phyloP scores from a whole-genome alignment of 2,113 vertebrate species.

The Oenanthe melanoleuca region DNA sequence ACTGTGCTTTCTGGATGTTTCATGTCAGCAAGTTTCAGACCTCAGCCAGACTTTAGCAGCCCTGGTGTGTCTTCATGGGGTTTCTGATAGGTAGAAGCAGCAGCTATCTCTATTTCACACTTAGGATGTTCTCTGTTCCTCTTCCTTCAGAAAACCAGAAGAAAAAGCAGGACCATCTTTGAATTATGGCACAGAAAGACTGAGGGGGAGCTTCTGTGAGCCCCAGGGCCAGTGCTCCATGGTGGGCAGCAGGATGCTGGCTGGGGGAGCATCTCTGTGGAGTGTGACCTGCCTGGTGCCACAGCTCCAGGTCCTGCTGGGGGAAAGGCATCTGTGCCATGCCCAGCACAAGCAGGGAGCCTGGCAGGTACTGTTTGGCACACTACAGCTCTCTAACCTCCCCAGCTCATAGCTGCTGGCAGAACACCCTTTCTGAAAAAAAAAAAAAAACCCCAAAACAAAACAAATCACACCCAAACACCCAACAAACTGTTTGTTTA shows the following conservation, averaged over 20 bases:
- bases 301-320: too few relatives aligned
- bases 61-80: background rate
- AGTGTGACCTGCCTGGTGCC: too few relatives aligned
- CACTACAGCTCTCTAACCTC: too few relatives aligned
- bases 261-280: too few relatives aligned
- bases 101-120: background rate
- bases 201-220: too few relatives aligned
- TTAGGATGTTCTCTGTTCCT: background rate
- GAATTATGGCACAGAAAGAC: fast-evolving
- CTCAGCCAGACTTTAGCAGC: background rate
- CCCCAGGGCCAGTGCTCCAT: too few relatives aligned
- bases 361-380: too few relatives aligned
- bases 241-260: too few relatives aligned
- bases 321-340: too few relatives aligned
- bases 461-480: background rate
- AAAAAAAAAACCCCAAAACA: background rate
- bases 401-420: background rate
- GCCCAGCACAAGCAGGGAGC: too few relatives aligned
- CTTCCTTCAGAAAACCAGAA: background rate
- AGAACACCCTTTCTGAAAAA: background rate
- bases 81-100: background rate
- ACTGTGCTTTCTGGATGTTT: background rate
- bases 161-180: background rate
- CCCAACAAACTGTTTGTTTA: background rate
- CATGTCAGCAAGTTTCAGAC: background rate